Base-by-base conservation (phyloP, 1,140 invertebrate genomes). In the Archivesica marissinica region DNA sequence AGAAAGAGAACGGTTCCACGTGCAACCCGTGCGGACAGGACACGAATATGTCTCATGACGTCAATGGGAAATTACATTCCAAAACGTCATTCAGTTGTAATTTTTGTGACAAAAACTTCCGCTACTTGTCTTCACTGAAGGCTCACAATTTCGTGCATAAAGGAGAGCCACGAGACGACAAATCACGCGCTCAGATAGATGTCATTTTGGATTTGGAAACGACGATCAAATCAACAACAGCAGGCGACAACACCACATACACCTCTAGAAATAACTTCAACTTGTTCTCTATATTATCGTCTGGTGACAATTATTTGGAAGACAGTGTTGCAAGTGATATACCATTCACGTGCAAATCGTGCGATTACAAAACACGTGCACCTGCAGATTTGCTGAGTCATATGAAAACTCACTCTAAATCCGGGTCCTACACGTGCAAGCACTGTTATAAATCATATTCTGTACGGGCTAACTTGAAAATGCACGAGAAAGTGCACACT, bases 91-190 rank as follows among this genome's bases (percentile, higher is more conserved):
- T 50, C n/a, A 28, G 15, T 15, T 81, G 79, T 52, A 6, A 20
- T 1, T 54, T 28, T 25, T 81, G 79, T 68, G 64, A 81, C 20
- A 81, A 81, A 50, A 44, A 56, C 35, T 81, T 81, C 64, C 15
- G 52, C 1, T 81, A 25, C 28, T 23, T 70, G 17, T 56, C 64
- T 0, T 72, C 64, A 30, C 28, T 81, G 35, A 81, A 81, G 38
- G 64, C 79, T 4, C 79, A 81, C 66, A 81, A 52, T 54, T 72
- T 81, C 33, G 79, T 81, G 15, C 79, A 81, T 38, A 41, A 35
- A 25, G 77, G 61, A 47, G 77, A 79, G 44, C 35, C 56, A 30
- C 30, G 61, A 33, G 33, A 41, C n/a, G n/a, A n/a, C n/a, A n/a
- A n/a, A n/a, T n/a, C n/a, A n/a, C 20, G 28, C n/a, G n/a, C n/a